A percentile compares a stretch with the other conserved stretches of the same genome.
Conservation (phyloP, 2,797 vertebrate species). For the Muscicapa comitata region DNA sequence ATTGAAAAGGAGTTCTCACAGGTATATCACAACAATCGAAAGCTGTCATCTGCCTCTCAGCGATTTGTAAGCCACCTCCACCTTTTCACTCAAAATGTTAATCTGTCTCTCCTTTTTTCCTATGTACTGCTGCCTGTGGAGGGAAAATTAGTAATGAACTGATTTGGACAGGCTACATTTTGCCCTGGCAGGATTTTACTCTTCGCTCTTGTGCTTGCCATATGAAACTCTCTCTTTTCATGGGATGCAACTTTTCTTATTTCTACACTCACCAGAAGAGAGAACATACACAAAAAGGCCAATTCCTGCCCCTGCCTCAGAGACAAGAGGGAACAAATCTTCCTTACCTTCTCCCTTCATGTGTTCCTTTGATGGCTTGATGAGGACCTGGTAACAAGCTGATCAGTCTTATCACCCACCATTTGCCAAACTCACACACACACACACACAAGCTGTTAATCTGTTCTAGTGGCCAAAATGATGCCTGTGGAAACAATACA, state of each 20-base stretch:
- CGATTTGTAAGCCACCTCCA: background rate
- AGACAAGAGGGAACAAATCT: background rate
- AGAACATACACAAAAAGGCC: background rate
- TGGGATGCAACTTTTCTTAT: background rate
- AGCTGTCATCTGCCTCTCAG: background rate
- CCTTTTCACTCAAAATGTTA: background rate
- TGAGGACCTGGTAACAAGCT: background rate
- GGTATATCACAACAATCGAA: background rate
- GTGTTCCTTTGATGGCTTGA: background rate
- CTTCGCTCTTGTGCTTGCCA: background rate
- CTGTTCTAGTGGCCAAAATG: background rate
- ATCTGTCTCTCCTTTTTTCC: background rate
- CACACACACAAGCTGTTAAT: accelerated
- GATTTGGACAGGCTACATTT: background rate
- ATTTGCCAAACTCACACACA: background rate
- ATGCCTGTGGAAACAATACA: background rate
- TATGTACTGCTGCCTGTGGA: background rate
- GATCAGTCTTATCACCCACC: background rate
- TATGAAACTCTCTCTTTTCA: background rate
- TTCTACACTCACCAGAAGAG: background rate
- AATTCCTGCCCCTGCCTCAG: background rate
- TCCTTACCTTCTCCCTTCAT: background rate
- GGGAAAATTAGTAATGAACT: background rate
- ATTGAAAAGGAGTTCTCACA: background rate
- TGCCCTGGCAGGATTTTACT: background rate